These are phyloP conservation scores for Theristicus caerulescens DNA, from an alignment of 2,113 vertebrate genomes.

Conservation along the genomic window DNA sequence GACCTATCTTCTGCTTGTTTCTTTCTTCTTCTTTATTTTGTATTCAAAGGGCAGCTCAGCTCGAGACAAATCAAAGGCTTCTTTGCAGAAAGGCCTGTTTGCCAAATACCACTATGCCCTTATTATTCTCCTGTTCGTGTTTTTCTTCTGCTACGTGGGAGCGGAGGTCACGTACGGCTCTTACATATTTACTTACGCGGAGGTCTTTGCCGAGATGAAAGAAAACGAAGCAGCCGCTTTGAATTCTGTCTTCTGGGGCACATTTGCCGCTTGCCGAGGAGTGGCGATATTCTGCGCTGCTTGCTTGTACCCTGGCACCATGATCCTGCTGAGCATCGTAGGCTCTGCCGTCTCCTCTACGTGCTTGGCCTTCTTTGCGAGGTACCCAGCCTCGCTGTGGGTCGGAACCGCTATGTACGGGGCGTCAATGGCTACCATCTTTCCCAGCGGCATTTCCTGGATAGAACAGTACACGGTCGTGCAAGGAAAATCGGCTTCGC, in stretches of 20 bases:
- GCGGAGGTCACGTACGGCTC: constrained; percentile 91
- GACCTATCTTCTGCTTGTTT: constrained; percentile 77
- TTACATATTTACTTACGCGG: constrained; percentile 87
- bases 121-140: constrained; percentile 81
- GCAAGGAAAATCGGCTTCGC: constrained; percentile 76
- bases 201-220: constrained; percentile 74
- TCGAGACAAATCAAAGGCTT: constrained; percentile 43
- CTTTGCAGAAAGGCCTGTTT: constrained; percentile 42
- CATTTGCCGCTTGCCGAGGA: constrained; percentile 83
- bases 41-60: constrained; percentile 62
- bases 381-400: constrained; percentile 76
- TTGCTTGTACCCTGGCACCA: constrained; percentile 80
- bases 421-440: constrained; percentile 87
- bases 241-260: constrained; percentile 91
- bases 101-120: constrained; percentile 82
- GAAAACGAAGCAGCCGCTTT: constrained; percentile 78
- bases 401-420: constrained; percentile 81
- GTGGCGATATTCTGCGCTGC: constrained; percentile 85
- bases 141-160: constrained; percentile 93
- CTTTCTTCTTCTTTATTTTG: constrained; percentile 79
- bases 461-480: constrained; percentile 90
- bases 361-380: constrained; percentile 80
- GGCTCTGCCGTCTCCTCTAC: constrained; percentile 78
- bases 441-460: constrained; percentile 94
- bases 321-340: constrained; percentile 86